Evolutionary conservation across 2,113 vertebrate genomes (phyloP).

Genomic region (Crotalus horridus): DNA sequence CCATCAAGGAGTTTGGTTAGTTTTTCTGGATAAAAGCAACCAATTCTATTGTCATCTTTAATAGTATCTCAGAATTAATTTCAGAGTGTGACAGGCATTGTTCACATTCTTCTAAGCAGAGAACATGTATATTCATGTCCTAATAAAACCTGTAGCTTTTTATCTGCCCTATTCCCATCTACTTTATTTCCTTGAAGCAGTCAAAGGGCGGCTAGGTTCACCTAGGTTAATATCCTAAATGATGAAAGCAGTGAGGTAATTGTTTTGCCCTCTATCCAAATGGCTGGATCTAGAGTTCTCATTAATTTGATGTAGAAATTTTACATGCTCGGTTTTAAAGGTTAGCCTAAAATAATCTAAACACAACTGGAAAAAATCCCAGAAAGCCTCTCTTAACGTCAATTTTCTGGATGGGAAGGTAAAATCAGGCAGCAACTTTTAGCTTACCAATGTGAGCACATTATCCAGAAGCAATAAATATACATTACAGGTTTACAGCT

Average conservation of each 20-base stretch:
- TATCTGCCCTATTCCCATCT: not conserved
- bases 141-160: not conserved
- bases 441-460: constrained; percentile 30
- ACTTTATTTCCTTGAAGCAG: not conserved
- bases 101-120: not conserved
- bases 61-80: not conserved
- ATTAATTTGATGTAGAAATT: not conserved
- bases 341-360: not conserved
- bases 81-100: not conserved
- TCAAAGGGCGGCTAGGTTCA: not conserved
- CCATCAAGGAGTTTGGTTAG: not conserved
- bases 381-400: not conserved
- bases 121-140: not conserved
- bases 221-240: not conserved
- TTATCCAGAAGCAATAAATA: constrained; percentile 49
- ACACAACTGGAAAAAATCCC: not conserved
- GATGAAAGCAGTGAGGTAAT: not conserved
- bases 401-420: constrained; percentile 7
- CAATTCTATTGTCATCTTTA: not conserved
- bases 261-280: not conserved
- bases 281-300: not conserved
- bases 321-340: not conserved
- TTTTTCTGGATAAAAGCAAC: not conserved
- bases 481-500: constrained; percentile 35
- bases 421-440: constrained; percentile 32